Evolutionary conservation across 1,140 invertebrate genomes (phyloP), one percentile per base, ranked within the genome.

Genomic region (Drosophila murphyi): DNA sequence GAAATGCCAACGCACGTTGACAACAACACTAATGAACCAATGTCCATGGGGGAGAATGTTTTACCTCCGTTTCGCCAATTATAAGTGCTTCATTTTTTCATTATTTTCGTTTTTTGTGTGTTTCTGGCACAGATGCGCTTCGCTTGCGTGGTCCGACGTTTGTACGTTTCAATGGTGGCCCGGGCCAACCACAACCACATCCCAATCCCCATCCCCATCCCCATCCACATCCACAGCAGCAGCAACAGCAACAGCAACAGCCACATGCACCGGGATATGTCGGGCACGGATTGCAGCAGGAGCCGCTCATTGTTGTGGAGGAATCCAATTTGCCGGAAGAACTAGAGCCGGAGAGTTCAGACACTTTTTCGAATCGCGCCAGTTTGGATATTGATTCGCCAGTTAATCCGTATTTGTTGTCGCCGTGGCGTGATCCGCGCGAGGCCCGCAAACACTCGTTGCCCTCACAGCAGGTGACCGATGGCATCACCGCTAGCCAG

Each of bases 401-500:
- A 28, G 94, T 95, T 45, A 96, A 97, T 92, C 96, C 96, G 0
- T 96, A 96, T 93, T 93, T 97, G 35, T 92, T 97, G 5, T 97
- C 96, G 3, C 96, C 96, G 1, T 97, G 96, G 94, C 93, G 96
- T 32, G 95, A 95, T 75, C 92, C 92, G 0, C 83, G 93, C 37
- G 95, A 96, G 64, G 94, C 95, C 2, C 94, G 96, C 56, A 97
- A 97, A 87, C 95, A 96, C 78, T 97, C 96, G 5, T 92, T 97
- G 74, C 96, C 96, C 2, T 96, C 96, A 0, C 96, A 96, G 5
- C 95, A 96, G 75, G 97, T 96, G 76, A 96, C 96, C 51, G 95
- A 96, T 37, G 96, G 96, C 47, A 97, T 97, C 74, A 97, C 96
- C 6, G 96, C 96, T 41, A 97, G 96, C 62, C 96, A 97, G 94